These are phyloP conservation scores for Listronotus oregonensis DNA, from an alignment of 1,140 invertebrate species.

Conservation along the genomic window DNA sequence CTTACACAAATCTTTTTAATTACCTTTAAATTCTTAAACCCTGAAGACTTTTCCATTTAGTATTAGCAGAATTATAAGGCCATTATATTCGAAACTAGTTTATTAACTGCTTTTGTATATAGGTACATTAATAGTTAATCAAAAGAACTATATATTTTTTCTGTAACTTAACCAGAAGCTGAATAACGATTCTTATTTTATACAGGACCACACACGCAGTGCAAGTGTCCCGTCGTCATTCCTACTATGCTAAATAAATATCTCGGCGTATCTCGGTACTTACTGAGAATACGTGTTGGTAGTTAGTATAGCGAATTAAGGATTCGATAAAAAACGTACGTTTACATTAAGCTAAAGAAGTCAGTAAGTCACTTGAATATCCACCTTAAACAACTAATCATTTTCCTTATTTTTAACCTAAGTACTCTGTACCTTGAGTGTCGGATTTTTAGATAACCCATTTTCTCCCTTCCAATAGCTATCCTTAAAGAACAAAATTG, in stretches of 20 bases:
- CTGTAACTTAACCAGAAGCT: neutral
- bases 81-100: neutral
- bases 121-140: neutral
- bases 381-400: too few species aligned
- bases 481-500: too few species aligned
- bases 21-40: too few species aligned
- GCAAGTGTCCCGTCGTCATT: conserved; percentile 11
- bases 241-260: conserved; percentile 25
- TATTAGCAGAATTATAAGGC: too few species aligned
- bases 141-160: conserved; percentile 8
- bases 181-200: conserved; percentile 10
- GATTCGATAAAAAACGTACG: conserved; percentile 17
- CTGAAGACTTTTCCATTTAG: too few species aligned
- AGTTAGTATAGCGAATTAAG: conserved; percentile 24
- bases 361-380: too few species aligned
- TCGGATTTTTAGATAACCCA: too few species aligned
- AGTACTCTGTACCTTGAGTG: too few species aligned
- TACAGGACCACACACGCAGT: conserved; percentile 17
- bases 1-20: too few species aligned
- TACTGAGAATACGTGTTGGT: conserved; percentile 25
- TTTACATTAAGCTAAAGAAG: too few species aligned
- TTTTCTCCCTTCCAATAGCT: too few species aligned
- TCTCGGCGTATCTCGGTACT: conserved; percentile 21
- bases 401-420: too few species aligned
- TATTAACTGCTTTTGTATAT: neutral